Conservation (phyloP, 2,888 invertebrate genomes). For the Philaethria dido region DNA sequence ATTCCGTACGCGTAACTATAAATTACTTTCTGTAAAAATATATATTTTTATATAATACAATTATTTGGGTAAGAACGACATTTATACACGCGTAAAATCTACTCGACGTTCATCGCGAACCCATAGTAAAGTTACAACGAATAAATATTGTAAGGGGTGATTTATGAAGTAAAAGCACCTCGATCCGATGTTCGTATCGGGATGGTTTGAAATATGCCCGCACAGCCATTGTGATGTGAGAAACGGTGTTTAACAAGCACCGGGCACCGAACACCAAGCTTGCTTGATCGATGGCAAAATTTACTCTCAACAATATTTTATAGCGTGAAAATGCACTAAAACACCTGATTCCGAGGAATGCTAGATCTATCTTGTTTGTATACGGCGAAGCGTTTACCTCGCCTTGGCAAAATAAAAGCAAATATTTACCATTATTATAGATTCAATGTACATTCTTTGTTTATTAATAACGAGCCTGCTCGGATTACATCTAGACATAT, state of each 20-base stretch:
- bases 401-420: constrained; percentile 36
- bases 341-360: constrained; percentile 49
- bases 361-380: constrained; percentile 44
- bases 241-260: constrained; percentile 82
- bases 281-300: constrained; percentile 71
- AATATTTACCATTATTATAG: constrained; percentile 26
- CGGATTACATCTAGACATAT: constrained; percentile 3
- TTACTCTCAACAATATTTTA: constrained; percentile 66
- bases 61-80: too few species aligned
- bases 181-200: constrained; percentile 79
- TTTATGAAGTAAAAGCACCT: constrained; percentile 74
- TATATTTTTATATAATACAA: not conserved
- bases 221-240: constrained; percentile 80
- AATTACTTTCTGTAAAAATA: too few species aligned
- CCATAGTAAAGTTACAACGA: constrained; percentile 69
- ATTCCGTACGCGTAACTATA: too few species aligned
- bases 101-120: constrained; percentile 21
- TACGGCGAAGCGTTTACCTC: constrained; percentile 40
- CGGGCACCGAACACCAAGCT: constrained; percentile 52
- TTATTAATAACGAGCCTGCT: constrained; percentile 27
- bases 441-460: constrained; percentile 31
- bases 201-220: constrained; percentile 81
- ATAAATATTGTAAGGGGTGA: constrained; percentile 83
- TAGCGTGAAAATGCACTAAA: constrained; percentile 67
- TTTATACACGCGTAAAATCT: too few species aligned